phyloP scores from a whole-genome alignment of 2,113 vertebrate species.

The Ctenomys sociabilis region DNA sequence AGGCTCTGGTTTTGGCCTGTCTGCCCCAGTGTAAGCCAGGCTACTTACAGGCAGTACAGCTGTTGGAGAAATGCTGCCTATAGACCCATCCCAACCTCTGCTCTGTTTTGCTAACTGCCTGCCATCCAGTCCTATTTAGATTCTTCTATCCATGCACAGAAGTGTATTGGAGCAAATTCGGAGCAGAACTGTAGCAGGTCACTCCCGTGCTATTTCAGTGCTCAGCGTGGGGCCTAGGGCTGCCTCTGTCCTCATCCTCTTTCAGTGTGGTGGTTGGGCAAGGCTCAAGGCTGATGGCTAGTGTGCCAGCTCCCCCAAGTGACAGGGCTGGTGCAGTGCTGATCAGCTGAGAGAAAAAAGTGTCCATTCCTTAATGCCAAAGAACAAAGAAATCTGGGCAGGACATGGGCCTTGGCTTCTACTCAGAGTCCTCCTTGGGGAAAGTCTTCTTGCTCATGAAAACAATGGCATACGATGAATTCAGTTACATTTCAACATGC shows the following conservation, averaged over 20 bases:
- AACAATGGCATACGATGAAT: neutral
- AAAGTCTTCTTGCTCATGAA: neutral
- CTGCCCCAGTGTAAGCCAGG: neutral
- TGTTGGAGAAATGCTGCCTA: neutral
- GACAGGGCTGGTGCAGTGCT: neutral
- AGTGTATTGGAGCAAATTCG: neutral
- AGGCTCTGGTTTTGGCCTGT: neutral
- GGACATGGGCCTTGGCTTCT: neutral
- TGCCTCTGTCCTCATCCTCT: accelerated
- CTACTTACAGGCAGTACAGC: neutral
- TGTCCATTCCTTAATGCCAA: neutral
- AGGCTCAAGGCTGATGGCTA: neutral
- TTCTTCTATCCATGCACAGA: no score
- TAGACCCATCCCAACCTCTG: neutral
- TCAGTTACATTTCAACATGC: neutral
- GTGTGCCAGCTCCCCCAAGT: neutral
- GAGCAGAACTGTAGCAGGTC: neutral
- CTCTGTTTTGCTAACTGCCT: neutral
- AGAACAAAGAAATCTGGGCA: neutral
- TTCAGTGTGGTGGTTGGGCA: accelerated
- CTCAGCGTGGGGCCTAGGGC: no score
- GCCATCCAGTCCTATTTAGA: neutral
- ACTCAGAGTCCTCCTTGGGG: neutral
- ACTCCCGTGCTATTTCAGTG: accelerated
- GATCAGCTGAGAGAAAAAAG: neutral